Conservation (phyloP, 2,888 invertebrate species). For the Pseudococcus longispinus region DNA sequence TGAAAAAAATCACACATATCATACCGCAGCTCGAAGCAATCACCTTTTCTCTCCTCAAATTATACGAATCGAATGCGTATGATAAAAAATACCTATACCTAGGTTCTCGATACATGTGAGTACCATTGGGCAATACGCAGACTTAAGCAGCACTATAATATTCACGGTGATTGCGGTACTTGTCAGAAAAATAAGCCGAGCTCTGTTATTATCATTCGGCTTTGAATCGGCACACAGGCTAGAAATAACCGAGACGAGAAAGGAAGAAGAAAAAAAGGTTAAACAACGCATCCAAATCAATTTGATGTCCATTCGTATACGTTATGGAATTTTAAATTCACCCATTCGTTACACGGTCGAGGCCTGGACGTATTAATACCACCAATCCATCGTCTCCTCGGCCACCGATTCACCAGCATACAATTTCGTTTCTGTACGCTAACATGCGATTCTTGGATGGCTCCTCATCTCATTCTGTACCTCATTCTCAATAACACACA, state of each 20-base stretch:
- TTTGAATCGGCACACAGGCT: neutral
- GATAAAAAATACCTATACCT: neutral
- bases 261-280: neutral
- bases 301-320: slow-evolving; percentile 30
- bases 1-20: neutral
- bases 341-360: neutral
- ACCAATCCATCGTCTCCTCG: neutral
- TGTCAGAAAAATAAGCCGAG: slow-evolving; percentile 37
- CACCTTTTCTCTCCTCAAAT: neutral
- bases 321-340: slow-evolving; percentile 25
- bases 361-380: neutral
- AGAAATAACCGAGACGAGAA: neutral
- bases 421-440: neutral
- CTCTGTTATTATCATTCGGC: slow-evolving; percentile 43
- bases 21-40: slow-evolving; percentile 4
- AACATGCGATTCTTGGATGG: slow-evolving; percentile 6
- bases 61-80: slow-evolving; percentile 22
- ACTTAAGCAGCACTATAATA: slow-evolving; percentile 18
- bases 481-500: neutral
- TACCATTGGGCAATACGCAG: neutral
- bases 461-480: neutral
- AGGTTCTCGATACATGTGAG: neutral
- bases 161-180: slow-evolving; percentile 35
- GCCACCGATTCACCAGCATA: neutral
- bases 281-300: slow-evolving; percentile 27